Percentiles rank a stretch among this genome's conserved stretches.
Evolutionary conservation across 2,797 vertebrate species (phyloP).

Genomic region (Acipenser transmontanus): DNA sequence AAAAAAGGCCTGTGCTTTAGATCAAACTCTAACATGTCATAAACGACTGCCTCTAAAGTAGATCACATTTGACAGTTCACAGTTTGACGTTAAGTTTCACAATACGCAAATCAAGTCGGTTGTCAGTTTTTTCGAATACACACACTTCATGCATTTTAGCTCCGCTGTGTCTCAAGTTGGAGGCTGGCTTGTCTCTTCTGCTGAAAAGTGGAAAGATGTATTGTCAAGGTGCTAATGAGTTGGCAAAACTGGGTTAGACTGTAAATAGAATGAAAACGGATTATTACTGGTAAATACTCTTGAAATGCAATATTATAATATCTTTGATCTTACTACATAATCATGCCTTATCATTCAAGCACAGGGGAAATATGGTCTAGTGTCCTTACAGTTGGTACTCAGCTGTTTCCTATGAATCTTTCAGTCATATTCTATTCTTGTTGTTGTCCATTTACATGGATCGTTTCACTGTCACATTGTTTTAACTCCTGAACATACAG

Average conservation of each 20-base stretch:
- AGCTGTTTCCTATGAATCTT: too few species aligned
- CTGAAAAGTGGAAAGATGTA: conserved; percentile 34
- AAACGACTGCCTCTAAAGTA: conserved; percentile 26
- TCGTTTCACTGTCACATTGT: too few species aligned
- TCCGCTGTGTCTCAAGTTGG: too few species aligned
- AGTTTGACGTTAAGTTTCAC: conserved; percentile 36
- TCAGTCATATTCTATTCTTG: too few species aligned
- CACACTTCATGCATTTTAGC: not conserved
- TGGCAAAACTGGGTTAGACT: not conserved
- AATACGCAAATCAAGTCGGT: conserved; percentile 38
- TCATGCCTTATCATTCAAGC: too few species aligned
- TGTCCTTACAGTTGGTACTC: too few species aligned
- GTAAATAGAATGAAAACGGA: not conserved
- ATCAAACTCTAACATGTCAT: conserved; percentile 38
- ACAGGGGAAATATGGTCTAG: too few species aligned
- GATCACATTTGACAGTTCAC: conserved; percentile 19
- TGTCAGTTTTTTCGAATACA: conserved; percentile 21
- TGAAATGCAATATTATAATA: too few species aligned
- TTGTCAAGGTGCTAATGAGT: conserved; percentile 6
- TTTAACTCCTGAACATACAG: too few species aligned
- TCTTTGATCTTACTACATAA: too few species aligned
- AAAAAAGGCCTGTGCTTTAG: conserved; percentile 23
- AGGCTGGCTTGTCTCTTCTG: conserved; percentile 1
- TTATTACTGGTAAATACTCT: too few species aligned
- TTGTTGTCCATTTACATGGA: too few species aligned